Evolutionary conservation across 2,797 vertebrate genomes (phyloP).

Genomic region (Manis javanica): DNA sequence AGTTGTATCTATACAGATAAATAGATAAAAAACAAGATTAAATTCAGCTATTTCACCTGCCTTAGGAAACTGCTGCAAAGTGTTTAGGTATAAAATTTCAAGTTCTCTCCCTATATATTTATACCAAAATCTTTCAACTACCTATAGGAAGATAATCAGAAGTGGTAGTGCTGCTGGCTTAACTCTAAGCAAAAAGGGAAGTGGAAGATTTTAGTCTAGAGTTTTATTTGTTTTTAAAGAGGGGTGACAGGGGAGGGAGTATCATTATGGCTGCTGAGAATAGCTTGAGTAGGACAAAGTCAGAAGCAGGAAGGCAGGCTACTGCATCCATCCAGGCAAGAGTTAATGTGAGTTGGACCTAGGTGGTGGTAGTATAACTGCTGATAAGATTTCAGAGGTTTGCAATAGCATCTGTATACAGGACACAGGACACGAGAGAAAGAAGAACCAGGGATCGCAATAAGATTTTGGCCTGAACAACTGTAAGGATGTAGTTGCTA

Average conservation of each 20-base stretch:
- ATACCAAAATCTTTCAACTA: neutral
- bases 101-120: neutral
- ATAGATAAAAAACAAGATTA: neutral
- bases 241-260: neutral
- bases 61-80: neutral
- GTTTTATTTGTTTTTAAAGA: slow-evolving; percentile 10
- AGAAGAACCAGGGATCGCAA: neutral
- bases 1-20: neutral
- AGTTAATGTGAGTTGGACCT: neutral
- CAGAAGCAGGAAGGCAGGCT: neutral
- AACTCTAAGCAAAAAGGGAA: slow-evolving; percentile 32
- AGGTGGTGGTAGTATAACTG: neutral
- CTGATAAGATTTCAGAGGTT: neutral
- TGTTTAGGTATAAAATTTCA: neutral
- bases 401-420: neutral
- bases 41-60: neutral
- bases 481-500: neutral
- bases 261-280: neutral
- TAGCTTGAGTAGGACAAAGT: neutral
- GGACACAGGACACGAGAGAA: neutral
- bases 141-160: neutral
- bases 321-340: neutral
- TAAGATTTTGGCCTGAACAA: neutral
- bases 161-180: neutral
- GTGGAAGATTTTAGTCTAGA: neutral